Percentiles rank a stretch among this genome's conserved stretches.
Conservation (phyloP, 2,888 invertebrate species). For the Ennomos erosarius region DNA sequence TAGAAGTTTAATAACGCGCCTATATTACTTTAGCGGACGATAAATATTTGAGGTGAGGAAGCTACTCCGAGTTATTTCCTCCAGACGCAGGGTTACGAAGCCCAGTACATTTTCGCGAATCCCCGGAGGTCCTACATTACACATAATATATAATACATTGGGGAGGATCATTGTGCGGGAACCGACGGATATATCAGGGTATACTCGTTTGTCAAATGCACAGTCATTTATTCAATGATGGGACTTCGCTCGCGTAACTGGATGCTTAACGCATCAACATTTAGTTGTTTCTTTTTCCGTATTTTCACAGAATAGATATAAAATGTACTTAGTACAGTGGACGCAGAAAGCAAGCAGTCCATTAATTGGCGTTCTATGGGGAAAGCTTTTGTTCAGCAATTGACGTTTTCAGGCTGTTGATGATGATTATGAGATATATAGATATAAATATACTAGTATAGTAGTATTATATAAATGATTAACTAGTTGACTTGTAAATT, state of each 20-base stretch:
- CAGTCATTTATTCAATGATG: slow-evolving; percentile 82
- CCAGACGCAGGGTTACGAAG: slow-evolving; percentile 50
- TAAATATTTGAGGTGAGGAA: slow-evolving; percentile 46
- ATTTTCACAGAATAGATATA: no score
- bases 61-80: slow-evolving; percentile 60
- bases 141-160: slow-evolving; percentile 72
- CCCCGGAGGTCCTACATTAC: slow-evolving; percentile 74
- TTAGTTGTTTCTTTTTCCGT: neutral
- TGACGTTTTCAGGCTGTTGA: no score
- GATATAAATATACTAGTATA: no score
- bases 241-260: slow-evolving; percentile 38
- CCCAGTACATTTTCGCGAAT: slow-evolving; percentile 69
- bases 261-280: slow-evolving; percentile 25
- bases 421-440: no score
- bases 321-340: no score
- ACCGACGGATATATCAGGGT: slow-evolving; percentile 79
- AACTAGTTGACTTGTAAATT: no score
- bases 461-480: no score
- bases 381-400: no score
- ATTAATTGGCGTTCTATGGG: no score
- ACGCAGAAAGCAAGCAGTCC: no score
- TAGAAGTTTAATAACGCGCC: slow-evolving; percentile 32
- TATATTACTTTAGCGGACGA: slow-evolving; percentile 38
- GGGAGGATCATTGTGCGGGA: slow-evolving; percentile 81
- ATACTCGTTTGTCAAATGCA: slow-evolving; percentile 84